These are phyloP conservation scores for Temnopleurus reevesii DNA, from an alignment of 53 echinoderm and acorn worm species.

Conservation along the genomic window DNA sequence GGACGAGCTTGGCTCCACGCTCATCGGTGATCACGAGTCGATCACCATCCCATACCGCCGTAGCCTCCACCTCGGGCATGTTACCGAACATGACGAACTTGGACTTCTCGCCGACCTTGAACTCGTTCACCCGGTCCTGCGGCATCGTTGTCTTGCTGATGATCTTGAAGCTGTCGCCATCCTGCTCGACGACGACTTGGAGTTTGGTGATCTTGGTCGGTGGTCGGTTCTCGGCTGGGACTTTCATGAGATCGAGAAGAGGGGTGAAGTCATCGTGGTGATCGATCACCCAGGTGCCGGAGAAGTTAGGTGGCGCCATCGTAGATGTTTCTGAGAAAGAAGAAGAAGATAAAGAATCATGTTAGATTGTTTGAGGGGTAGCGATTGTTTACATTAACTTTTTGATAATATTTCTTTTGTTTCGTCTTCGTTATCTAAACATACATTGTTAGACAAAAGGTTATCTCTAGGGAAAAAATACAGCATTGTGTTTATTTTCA, in stretches of 20 bases:
- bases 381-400: no score
- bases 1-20: conserved; percentile 54
- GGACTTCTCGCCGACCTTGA: conserved; percentile 59
- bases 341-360: neutral
- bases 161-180: conserved; percentile 71
- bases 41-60: conserved; percentile 59
- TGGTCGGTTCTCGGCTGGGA: conserved; percentile 55
- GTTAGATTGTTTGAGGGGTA: neutral
- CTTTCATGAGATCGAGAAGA: conserved; percentile 57
- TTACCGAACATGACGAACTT: conserved; percentile 38
- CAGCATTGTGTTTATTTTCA: no score
- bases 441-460: no score
- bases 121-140: neutral
- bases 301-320: conserved; percentile 41
- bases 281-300: conserved; percentile 61
- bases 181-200: conserved; percentile 61
- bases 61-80: conserved; percentile 21
- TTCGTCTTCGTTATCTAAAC: no score
- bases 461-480: no score
- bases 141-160: conserved; percentile 37
- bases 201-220: conserved; percentile 32
- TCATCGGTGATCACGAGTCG: conserved; percentile 52
- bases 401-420: no score
- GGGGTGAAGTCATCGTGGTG: conserved; percentile 58
- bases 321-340: neutral